Evolutionary conservation across 2,888 invertebrate species (phyloP).

Genomic region (Mycogona germanica): DNA sequence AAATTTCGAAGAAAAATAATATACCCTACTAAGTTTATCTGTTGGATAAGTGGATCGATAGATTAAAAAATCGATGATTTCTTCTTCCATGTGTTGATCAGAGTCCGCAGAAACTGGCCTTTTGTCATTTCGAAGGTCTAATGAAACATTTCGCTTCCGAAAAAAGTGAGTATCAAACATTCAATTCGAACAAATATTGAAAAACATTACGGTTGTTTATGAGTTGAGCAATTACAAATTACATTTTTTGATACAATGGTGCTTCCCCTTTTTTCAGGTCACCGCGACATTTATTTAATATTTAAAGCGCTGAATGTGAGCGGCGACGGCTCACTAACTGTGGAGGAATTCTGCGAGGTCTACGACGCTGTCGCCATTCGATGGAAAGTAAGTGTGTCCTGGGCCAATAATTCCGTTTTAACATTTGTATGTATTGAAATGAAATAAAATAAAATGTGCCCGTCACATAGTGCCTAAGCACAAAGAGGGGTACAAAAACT

Average conservation of each 20-base stretch:
- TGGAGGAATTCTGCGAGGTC: constrained; percentile 58
- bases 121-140: constrained; percentile 65
- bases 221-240: too few relatives aligned
- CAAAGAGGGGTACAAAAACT: too few relatives aligned
- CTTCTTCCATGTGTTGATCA: constrained; percentile 20
- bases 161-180: constrained; percentile 42
- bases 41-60: neutral
- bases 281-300: constrained; percentile 60
- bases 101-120: constrained; percentile 47
- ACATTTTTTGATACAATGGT: too few relatives aligned
- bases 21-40: neutral
- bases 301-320: constrained; percentile 64
- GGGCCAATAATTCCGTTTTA: constrained; percentile 7
- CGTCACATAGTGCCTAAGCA: too few relatives aligned
- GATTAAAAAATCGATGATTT: neutral
- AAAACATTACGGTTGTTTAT: constrained; percentile 6
- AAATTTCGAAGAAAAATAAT: neutral
- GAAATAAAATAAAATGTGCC: too few relatives aligned
- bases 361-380: constrained; percentile 58
- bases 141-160: constrained; percentile 65
- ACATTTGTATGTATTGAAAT: too few relatives aligned
- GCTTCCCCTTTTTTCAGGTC: constrained; percentile 41
- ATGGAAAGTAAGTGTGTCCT: constrained; percentile 45
- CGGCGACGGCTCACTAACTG: constrained; percentile 49
- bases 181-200: neutral